Percentiles rank a stretch among this genome's conserved stretches.
phyloP scores from a whole-genome alignment of 2,113 vertebrate species.

The Catharus bicknelli region DNA sequence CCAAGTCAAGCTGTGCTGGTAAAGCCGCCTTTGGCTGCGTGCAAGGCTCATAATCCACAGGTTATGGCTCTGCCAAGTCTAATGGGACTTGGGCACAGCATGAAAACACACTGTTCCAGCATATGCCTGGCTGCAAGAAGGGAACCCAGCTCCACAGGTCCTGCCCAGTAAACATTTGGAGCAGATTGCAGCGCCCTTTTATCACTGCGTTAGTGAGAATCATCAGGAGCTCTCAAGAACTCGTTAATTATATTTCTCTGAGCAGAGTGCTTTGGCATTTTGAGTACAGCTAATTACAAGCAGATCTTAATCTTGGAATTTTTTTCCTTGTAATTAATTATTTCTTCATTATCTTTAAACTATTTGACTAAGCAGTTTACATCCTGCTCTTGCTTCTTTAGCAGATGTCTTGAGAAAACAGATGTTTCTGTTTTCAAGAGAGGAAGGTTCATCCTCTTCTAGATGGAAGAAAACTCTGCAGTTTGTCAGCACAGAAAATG shows the following conservation, averaged over 20 bases:
- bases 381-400: slow-evolving; percentile 43
- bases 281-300: slow-evolving; percentile 69
- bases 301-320: slow-evolving; percentile 64
- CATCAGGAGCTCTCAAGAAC: slow-evolving; percentile 52
- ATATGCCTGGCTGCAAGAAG: slow-evolving; percentile 21
- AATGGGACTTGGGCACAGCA: slow-evolving; percentile 49
- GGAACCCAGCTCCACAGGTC: neutral
- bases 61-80: slow-evolving; percentile 27
- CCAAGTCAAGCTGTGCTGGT: slow-evolving; percentile 40
- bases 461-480: neutral
- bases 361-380: slow-evolving; percentile 67
- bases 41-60: neutral
- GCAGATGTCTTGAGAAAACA: slow-evolving; percentile 70
- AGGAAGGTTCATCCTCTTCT: slow-evolving; percentile 23
- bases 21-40: slow-evolving; percentile 10
- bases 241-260: slow-evolving; percentile 70
- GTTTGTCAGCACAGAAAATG: neutral
- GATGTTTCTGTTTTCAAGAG: slow-evolving; percentile 65
- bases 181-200: slow-evolving; percentile 55
- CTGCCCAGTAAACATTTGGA: slow-evolving; percentile 32
- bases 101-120: slow-evolving; percentile 7
- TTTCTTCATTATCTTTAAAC: slow-evolving; percentile 71
- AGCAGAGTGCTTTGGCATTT: slow-evolving; percentile 62
- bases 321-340: slow-evolving; percentile 66
- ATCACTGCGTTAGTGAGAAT: slow-evolving; percentile 42